These are phyloP conservation scores for Gryon sp. DNA, from an alignment of 1,140 invertebrate genomes.

Conservation along the genomic window DNA sequence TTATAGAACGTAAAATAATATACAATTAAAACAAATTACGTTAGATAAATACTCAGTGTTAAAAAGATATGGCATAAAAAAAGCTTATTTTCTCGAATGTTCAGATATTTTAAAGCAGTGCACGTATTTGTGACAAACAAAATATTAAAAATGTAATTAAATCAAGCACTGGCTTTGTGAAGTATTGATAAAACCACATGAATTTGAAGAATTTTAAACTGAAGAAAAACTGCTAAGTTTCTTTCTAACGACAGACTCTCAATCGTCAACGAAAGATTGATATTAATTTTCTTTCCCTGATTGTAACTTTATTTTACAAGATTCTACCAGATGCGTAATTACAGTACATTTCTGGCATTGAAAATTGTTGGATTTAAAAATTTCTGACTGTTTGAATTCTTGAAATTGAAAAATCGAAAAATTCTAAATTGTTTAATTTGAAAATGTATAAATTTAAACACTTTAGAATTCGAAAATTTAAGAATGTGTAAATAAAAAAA, in stretches of 20 bases:
- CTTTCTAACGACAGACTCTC: conserved; percentile 33
- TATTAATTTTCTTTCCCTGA: conserved; percentile 37
- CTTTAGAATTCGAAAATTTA: no score
- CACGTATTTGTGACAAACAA: conserved; percentile 28
- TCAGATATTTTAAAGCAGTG: conserved; percentile 7
- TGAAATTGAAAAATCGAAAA: no score
- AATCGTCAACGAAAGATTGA: conserved; percentile 33
- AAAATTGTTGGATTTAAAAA: no score
- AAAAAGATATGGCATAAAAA: conserved; percentile 8
- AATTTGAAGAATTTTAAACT: conserved; percentile 48
- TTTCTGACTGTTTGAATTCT: no score
- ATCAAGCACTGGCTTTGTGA: conserved; percentile 32
- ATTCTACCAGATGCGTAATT: no score
- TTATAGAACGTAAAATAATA: no score
- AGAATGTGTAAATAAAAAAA: no score
- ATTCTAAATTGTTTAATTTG: no score
- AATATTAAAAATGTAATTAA: conserved; percentile 53
- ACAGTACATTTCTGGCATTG: no score
- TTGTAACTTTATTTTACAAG: conserved; percentile 37
- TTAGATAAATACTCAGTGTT: no score
- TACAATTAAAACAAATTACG: no score
- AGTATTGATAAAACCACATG: conserved; percentile 27
- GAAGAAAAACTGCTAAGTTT: conserved; percentile 32
- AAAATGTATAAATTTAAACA: no score
- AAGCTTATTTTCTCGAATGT: conserved; percentile 2